Percentiles rank a stretch among this genome's conserved stretches.
These are phyloP conservation scores for Solen grandis DNA, from an alignment of 1,140 invertebrate genomes.

Conservation along the genomic window DNA sequence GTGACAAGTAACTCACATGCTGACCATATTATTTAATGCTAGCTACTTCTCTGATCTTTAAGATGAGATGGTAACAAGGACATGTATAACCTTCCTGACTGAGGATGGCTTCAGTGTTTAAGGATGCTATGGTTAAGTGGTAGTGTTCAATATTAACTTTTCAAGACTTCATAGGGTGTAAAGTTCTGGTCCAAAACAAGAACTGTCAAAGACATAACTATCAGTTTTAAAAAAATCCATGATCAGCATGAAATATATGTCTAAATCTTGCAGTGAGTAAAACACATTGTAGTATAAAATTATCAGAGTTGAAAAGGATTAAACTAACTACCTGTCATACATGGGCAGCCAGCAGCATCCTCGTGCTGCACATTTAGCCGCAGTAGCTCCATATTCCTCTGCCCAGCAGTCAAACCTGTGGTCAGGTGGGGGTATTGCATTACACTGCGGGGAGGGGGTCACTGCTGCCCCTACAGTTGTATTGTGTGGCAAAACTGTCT, in stretches of 20 bases:
- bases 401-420: conserved; percentile 53
- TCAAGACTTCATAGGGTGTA: too few species aligned
- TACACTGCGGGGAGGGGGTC: conserved; percentile 40
- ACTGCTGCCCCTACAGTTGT: too few species aligned
- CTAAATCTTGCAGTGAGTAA: background rate
- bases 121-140: too few species aligned
- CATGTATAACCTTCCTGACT: too few species aligned
- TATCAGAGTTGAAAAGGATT: background rate
- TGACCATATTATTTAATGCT: too few species aligned
- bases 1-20: too few species aligned
- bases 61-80: too few species aligned
- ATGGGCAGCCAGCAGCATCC: conserved; percentile 32
- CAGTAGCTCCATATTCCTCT: conserved; percentile 29
- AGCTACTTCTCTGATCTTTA: too few species aligned
- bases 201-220: background rate
- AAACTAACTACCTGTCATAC: background rate
- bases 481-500: too few species aligned
- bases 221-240: background rate
- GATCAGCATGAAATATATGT: background rate
- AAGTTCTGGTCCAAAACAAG: too few species aligned
- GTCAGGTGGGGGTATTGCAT: conserved; percentile 26
- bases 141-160: too few species aligned
- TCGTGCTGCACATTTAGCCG: conserved; percentile 28
- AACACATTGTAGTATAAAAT: background rate
- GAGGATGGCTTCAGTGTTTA: too few species aligned